Base-by-base conservation (phyloP, 2,888 invertebrate genomes). In the Netelia inedita region DNA sequence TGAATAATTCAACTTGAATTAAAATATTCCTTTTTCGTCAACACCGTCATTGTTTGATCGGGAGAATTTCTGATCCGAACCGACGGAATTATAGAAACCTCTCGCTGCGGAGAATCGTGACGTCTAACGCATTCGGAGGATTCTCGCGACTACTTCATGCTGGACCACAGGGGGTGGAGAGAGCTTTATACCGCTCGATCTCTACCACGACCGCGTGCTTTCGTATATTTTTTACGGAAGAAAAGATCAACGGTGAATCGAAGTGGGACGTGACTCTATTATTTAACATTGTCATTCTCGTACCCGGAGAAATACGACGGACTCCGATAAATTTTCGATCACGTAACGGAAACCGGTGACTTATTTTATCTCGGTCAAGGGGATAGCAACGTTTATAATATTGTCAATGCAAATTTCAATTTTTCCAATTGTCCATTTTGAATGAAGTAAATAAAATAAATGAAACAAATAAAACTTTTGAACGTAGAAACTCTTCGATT, bases 201-300 rank as follows among this genome's bases (percentile, higher is more conserved):
- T 79, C 19, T 35, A 9, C 57, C 0, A 11, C 16, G 61, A 71
- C 71, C 10, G 16, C 55, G 19, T 23, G 6, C 35, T 35, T 65
- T 19, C 65, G 72, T 79, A 72, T 41, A 35, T 63, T 63, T 65
- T 65, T 71, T 41, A 5, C 63, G 41, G 43, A 23, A 14, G 41
- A 23, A 41, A 21, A 61, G 79, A 71, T 79, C 19, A 71, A 79
- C 53, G 57, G 16, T 19, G 57, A 57, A 57, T 57, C 21, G 28
- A 14, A 71, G 46, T 9, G 8, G 23, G n/a, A 53, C 79, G 71
- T 55, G 79, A 71, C 43, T 59, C 46, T 53, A 50, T 16, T 61
- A 19, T 28, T 57, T 19, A 8, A 61, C 21, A 35, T 79, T 10
- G 69, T 63, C 69, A 53, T 79, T 61, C 69, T 69, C 61, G 6